Base-by-base conservation (phyloP, 2,797 vertebrate species). In the Microctenopoma stevenorrisi region DNA sequence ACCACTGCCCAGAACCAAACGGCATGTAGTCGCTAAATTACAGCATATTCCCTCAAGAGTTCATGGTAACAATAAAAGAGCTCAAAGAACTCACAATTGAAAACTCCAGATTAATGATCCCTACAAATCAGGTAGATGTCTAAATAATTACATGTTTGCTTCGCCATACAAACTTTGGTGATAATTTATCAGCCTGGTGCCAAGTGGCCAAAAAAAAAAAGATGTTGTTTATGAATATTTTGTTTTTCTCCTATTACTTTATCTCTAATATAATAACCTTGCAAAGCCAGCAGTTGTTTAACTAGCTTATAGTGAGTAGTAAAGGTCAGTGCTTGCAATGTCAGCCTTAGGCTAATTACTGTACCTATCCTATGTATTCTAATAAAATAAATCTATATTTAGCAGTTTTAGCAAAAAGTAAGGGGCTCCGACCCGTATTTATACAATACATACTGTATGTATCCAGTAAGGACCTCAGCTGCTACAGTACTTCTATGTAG, bases 261-360 rank as follows among this genome's bases (percentile, higher is more conserved):
- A 42, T 51, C 70, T 63, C 35, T 5, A 5, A 40, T 5, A 7
- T 33, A 26, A 33, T 18, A 30, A 25, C 43, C 30, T 59, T 62
- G 52, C 48, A 56, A 70, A 22, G 59, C 59, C 48, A 65, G 66
- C 51, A 74, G 55, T 65, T 63, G 12, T 59, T 79, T 68, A 71
- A 63, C 43, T 63, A 43, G 15, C 42, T 48, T 58, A 47, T 71
- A 25, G 51, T 25, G 22, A 26, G 33, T 38, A 14, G 42, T 66
- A 54, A 79, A 78, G 59, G 65, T 62, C 62, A 75, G 16, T 43
- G 40, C 1, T 40, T 42, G 15, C 38, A 73, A 54, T 71, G 62
- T 61, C 54, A 64, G 37, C 57, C 50, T 59, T 3, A 30, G 15
- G 65, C 61, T 80, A 74, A 78, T 74, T 60, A 72, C 51, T 57